Evolutionary conservation across 2,888 invertebrate species (phyloP).

Genomic region (Xestia rhomboidea): DNA sequence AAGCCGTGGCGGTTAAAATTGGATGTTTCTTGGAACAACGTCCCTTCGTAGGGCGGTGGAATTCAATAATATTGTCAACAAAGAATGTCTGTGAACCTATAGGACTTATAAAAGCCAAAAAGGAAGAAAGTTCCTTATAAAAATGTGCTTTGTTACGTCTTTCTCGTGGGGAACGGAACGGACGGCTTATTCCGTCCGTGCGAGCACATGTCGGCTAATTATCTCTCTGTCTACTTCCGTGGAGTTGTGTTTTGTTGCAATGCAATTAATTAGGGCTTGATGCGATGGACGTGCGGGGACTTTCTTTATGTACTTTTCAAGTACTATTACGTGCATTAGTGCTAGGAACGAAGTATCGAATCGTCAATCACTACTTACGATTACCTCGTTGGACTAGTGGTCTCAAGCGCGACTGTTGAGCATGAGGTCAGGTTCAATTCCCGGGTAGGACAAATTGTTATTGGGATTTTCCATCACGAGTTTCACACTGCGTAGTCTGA

Average conservation of each 20-base stretch:
- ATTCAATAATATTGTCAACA: slow-evolving; percentile 81
- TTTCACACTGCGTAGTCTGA: too few species aligned
- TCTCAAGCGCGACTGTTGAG: too few species aligned
- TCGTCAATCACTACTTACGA: neutral
- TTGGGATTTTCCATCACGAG: too few species aligned
- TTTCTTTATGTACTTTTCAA: neutral
- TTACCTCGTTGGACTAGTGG: too few species aligned
- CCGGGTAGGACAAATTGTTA: too few species aligned
- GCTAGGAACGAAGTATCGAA: neutral
- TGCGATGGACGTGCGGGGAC: neutral
- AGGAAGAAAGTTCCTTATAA: slow-evolving; percentile 65
- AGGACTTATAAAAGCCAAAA: slow-evolving; percentile 66
- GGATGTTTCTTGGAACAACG: slow-evolving; percentile 73
- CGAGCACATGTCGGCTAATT: slow-evolving; percentile 32
- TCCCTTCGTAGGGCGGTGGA: slow-evolving; percentile 69
- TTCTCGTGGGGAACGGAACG: slow-evolving; percentile 21
- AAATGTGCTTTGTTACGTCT: slow-evolving; percentile 66
- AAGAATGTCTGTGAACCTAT: slow-evolving; percentile 67
- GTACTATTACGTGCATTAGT: neutral
- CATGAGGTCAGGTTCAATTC: too few species aligned
- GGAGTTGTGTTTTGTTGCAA: slow-evolving; percentile 12
- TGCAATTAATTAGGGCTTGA: slow-evolving; percentile 14
- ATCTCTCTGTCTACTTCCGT: slow-evolving; percentile 18
- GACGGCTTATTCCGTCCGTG: slow-evolving; percentile 35
- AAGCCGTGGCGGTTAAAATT: slow-evolving; percentile 73